Conservation (phyloP, 2,797 vertebrate species). For the Paratrypauchen microcephalus region DNA sequence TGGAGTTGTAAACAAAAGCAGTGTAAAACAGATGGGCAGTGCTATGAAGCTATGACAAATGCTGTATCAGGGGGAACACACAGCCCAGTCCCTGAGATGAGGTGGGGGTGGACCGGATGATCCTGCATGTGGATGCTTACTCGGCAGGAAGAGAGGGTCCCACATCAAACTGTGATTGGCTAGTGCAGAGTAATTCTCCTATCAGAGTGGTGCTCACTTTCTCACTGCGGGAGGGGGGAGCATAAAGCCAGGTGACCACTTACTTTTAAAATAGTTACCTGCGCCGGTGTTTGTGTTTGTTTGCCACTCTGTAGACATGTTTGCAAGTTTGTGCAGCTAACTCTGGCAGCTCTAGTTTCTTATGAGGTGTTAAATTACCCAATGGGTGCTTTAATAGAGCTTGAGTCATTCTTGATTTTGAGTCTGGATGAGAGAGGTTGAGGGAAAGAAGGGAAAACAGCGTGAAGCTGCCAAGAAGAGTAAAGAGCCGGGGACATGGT, state of each 20-base stretch:
- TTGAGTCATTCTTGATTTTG: constrained; percentile 77
- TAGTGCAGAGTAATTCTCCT: constrained; percentile 63
- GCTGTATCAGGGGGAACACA: constrained; percentile 38
- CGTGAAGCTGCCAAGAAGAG: constrained; percentile 37
- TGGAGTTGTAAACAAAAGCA: constrained; percentile 28
- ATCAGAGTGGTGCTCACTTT: constrained; percentile 54
- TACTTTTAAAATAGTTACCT: constrained; percentile 55
- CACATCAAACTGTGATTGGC: constrained; percentile 65
- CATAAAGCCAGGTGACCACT: constrained; percentile 64
- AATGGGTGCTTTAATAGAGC: constrained; percentile 79
- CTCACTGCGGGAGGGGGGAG: constrained; percentile 51
- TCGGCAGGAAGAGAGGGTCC: constrained; percentile 65
- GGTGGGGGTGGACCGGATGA: constrained; percentile 63
- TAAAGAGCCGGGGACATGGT: constrained; percentile 50
- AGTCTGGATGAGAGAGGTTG: constrained; percentile 64
- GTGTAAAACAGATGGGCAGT: constrained; percentile 41
- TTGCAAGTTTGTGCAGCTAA: constrained; percentile 37
- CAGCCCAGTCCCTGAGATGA: constrained; percentile 59
- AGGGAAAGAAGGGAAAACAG: constrained; percentile 49
- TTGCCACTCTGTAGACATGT: constrained; percentile 35
- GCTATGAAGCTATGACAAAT: constrained; percentile 33
- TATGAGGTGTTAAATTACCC: constrained; percentile 77
- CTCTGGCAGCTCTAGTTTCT: constrained; percentile 76
- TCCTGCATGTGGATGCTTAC: constrained; percentile 72
- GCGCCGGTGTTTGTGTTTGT: constrained; percentile 26